These are phyloP conservation scores for Lepidurus arcticus DNA, from an alignment of 1,140 invertebrate species.

Conservation along the genomic window DNA sequence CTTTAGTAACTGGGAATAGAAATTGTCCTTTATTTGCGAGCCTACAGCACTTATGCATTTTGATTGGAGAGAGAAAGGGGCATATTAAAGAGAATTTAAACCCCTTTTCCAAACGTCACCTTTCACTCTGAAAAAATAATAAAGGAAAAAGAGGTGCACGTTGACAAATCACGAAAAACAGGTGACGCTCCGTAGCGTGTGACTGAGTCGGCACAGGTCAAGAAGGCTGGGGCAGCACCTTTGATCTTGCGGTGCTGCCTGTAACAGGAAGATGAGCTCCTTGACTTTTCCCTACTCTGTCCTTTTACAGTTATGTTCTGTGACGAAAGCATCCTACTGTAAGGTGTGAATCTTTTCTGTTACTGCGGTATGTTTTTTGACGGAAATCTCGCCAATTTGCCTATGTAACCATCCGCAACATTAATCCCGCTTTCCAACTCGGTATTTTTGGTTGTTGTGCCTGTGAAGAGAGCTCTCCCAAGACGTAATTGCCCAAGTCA, in stretches of 20 bases:
- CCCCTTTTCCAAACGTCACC: not conserved
- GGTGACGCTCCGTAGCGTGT: not conserved
- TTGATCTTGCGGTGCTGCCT: not conserved
- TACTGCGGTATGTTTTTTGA: not conserved
- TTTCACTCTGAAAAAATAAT: not conserved
- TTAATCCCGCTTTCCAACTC: not conserved
- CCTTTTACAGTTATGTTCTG: not conserved
- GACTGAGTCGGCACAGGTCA: conserved; percentile 15
- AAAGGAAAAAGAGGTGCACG: not conserved
- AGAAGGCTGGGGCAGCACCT: conserved; percentile 13
- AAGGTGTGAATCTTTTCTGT: not conserved
- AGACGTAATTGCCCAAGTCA: not conserved
- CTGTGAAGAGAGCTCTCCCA: not conserved
- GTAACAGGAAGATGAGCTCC: conserved; percentile 7
- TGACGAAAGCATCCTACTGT: not conserved
- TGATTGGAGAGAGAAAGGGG: not conserved
- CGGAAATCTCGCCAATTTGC: not conserved
- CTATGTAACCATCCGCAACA: not conserved
- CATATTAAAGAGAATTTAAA: not conserved
- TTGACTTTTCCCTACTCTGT: not conserved
- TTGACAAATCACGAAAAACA: conserved; percentile 1
- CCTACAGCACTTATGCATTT: conserved; percentile 2
- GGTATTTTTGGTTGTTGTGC: not conserved
- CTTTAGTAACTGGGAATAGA: too few relatives aligned
- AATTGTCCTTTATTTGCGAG: not conserved